Conservation (phyloP, 2,888 invertebrate species). For the Epistrophella euchroma region DNA sequence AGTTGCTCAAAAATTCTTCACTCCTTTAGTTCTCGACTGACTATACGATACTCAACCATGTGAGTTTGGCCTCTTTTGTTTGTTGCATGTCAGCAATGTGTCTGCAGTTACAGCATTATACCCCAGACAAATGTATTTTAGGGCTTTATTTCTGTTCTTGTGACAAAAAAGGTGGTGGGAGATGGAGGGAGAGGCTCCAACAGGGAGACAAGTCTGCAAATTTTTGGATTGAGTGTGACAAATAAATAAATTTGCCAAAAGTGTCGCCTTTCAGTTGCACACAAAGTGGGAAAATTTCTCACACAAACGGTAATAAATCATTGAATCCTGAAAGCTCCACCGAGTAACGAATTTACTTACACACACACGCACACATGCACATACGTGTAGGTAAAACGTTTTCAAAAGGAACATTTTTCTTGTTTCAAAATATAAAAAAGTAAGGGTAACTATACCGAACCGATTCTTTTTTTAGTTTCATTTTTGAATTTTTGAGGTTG, state of each 20-base stretch:
- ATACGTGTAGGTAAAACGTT: conserved; percentile 1
- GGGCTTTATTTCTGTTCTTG: neutral
- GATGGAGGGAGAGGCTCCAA: neutral
- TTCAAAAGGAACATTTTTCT: conserved; percentile 18
- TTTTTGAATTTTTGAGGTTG: conserved; percentile 31
- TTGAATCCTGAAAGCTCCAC: conserved; percentile 54
- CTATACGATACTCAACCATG: neutral
- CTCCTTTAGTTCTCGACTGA: neutral
- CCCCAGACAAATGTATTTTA: conserved; percentile 56
- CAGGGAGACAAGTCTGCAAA: conserved; percentile 38
- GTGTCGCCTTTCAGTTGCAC: conserved; percentile 78
- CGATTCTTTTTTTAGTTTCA: conserved; percentile 9
- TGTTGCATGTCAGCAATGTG: conserved; percentile 72
- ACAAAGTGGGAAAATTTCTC: conserved; percentile 54
- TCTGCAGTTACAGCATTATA: conserved; percentile 35
- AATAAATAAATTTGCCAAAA: conserved; percentile 82
- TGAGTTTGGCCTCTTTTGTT: conserved; percentile 64
- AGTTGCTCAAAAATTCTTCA: conserved; percentile 22
- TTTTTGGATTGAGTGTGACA: conserved; percentile 78
- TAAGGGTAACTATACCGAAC: conserved; percentile 12
- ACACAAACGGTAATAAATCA: conserved; percentile 67
- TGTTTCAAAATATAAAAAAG: conserved; percentile 15
- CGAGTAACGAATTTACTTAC: conserved; percentile 37
- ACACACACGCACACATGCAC: neutral
- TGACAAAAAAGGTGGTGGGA: neutral